Evolutionary conservation across 2,113 vertebrate species (phyloP).

Genomic region (Pterocles burchelli): DNA sequence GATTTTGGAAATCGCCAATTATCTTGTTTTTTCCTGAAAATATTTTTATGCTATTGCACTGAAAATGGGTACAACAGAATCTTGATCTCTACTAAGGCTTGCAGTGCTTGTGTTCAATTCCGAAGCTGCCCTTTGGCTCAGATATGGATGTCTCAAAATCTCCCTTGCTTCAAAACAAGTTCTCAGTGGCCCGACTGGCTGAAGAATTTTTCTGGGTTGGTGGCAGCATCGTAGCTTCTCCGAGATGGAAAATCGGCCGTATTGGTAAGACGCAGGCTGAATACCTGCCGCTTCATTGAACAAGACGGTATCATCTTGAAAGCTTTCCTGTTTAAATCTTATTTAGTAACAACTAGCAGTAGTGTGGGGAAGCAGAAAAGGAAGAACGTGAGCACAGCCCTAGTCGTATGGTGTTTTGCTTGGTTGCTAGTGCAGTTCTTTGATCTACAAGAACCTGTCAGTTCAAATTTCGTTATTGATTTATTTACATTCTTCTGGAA

Average conservation of each 20-base stretch:
- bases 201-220: constrained; percentile 88
- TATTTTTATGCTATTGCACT: not conserved
- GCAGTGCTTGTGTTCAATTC: not conserved
- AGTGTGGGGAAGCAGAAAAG: not conserved
- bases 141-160: constrained; percentile 53
- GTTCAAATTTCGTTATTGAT: not conserved
- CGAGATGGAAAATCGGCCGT: constrained; percentile 81
- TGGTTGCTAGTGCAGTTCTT: not conserved
- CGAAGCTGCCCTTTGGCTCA: not conserved
- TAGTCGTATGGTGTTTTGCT: fast-evolving
- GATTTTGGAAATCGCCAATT: not conserved
- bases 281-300: not conserved
- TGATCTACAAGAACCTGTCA: not conserved
- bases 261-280: constrained; percentile 82
- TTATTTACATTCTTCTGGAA: not conserved
- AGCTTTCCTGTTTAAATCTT: not conserved
- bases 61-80: not conserved
- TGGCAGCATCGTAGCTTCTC: constrained; percentile 77
- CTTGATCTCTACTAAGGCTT: not conserved
- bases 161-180: constrained; percentile 57
- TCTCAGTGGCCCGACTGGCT: constrained; percentile 70
- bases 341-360: not conserved
- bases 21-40: not conserved
- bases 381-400: not conserved
- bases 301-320: not conserved